phyloP scores from a whole-genome alignment of 2,113 vertebrate species.

The Calonectris borealis region DNA sequence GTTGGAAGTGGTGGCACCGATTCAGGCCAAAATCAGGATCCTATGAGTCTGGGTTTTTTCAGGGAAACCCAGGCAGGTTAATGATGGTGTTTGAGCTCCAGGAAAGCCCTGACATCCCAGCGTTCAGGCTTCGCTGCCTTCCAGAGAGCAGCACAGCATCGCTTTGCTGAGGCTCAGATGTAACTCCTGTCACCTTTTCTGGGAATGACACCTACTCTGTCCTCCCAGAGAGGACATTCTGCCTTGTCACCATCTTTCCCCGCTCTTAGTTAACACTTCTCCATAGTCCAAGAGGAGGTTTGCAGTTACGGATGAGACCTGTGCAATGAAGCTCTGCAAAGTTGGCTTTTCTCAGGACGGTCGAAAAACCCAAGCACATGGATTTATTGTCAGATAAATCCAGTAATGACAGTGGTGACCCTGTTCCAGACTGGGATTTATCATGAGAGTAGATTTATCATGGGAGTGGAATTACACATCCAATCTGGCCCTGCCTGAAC shows the following conservation, averaged over 20 bases:
- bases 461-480: not conserved
- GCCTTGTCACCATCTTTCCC: not conserved
- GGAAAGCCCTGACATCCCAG: not conserved
- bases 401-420: not conserved
- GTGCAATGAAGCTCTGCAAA: not conserved
- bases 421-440: not conserved
- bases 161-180: not conserved
- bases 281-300: not conserved
- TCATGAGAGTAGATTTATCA: not conserved
- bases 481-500: not conserved
- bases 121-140: not conserved
- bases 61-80: not conserved
- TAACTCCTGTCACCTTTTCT: not conserved
- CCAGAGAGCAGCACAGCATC: not conserved
- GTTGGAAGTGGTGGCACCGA: accelerated
- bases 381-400: not conserved
- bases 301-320: not conserved
- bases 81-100: not conserved
- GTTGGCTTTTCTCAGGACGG: accelerated
- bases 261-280: not conserved
- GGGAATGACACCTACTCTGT: not conserved
- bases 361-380: not conserved
- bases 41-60: not conserved
- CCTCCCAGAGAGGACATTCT: not conserved
- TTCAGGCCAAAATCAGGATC: not conserved